Percentiles rank a stretch among this genome's conserved stretches.
Evolutionary conservation across 35 echinoderm and acorn worm genomes (phyloP).

Genomic region (Amphiura filiformis): DNA sequence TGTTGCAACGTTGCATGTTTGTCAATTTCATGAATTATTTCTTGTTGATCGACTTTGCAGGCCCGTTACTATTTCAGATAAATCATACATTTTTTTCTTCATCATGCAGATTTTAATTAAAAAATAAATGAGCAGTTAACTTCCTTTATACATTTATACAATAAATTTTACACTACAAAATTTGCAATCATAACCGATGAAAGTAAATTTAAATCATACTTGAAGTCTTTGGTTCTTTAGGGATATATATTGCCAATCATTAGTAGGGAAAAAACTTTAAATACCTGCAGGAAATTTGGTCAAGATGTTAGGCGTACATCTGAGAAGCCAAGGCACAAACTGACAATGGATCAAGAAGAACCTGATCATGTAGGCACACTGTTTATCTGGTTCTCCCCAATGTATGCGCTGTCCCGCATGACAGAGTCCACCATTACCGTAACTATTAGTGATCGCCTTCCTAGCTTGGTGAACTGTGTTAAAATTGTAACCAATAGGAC

Average conservation of each 20-base stretch:
- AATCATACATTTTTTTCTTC: too few species aligned
- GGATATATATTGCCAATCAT: too few species aligned
- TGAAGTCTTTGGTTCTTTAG: too few species aligned
- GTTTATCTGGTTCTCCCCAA: background rate
- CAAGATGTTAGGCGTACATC: background rate
- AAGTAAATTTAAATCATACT: too few species aligned
- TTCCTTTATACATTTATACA: background rate
- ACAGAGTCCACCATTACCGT: background rate
- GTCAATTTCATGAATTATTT: background rate
- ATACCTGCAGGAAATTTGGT: background rate
- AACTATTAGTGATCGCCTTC: background rate
- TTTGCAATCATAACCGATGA: too few species aligned
- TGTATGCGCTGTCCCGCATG: background rate
- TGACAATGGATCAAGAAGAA: background rate
- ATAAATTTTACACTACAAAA: background rate
- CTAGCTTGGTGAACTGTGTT: background rate
- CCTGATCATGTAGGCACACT: background rate
- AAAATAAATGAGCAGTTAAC: background rate
- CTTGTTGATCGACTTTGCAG: background rate
- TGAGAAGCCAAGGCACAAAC: background rate
- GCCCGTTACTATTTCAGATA: too few species aligned
- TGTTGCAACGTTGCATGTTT: background rate
- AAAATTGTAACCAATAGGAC: background rate
- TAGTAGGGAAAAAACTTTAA: too few species aligned
- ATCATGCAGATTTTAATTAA: too few species aligned